Conservation (phyloP, 37 sponge, comb jelly and placozoan species). For the Bolinopsis microptera region DNA sequence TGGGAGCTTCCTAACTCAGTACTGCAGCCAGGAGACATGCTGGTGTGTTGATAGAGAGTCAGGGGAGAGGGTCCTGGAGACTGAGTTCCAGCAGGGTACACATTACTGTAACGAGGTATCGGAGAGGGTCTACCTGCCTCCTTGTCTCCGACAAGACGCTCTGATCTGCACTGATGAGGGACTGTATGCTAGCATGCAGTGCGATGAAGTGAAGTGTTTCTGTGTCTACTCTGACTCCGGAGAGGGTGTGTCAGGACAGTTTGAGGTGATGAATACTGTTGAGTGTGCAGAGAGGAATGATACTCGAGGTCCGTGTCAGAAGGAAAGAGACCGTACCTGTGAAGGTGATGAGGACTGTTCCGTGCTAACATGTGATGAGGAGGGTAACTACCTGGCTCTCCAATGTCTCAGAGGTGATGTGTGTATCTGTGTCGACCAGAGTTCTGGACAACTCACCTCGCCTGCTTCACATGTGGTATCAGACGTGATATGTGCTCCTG, state of each 20-base stretch:
- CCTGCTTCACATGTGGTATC: background rate
- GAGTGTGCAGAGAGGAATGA: background rate
- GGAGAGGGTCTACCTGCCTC: background rate
- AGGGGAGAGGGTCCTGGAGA: background rate
- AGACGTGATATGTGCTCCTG: background rate
- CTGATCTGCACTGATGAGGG: background rate
- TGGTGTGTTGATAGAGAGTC: slow-evolving; percentile 7
- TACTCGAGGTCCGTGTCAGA: slow-evolving; percentile 19
- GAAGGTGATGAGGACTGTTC: slow-evolving; percentile 7
- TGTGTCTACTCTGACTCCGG: slow-evolving; percentile 58
- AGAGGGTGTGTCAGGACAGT: background rate
- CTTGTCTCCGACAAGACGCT: slow-evolving; percentile 14
- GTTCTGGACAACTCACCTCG: background rate
- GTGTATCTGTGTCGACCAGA: slow-evolving; percentile 25
- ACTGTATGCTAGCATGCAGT: background rate
- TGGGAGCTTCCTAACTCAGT: background rate
- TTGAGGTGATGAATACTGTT: background rate
- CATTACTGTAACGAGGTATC: background rate
- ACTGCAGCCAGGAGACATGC: background rate
- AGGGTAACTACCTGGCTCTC: background rate
- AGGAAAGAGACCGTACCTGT: background rate
- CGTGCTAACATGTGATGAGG: background rate
- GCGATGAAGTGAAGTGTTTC: background rate
- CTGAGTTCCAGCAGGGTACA: background rate
- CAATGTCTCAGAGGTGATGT: slow-evolving; percentile 44